Base-by-base conservation (phyloP, 2,113 vertebrate species). In the Chiloscyllium plagiosum region DNA sequence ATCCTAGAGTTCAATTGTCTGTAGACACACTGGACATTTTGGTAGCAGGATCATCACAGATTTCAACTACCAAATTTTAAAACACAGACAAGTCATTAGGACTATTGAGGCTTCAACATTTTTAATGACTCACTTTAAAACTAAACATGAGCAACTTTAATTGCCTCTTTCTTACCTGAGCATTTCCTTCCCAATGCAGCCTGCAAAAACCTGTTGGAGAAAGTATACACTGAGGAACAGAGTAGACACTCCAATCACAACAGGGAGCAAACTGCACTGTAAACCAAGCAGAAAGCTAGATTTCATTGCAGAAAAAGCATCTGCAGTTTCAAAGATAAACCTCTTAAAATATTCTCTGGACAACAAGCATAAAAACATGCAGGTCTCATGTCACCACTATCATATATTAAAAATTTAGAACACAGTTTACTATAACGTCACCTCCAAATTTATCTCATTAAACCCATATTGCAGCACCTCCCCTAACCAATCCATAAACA, bases 41-140 rank as follows among this genome's bases (percentile, higher is more conserved):
- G 5, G 7, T 37, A 93, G 4, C 33, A 93, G 56, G 61, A 6
- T 61, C 89, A 93, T 42, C 33, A 83, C 80, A 5, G 42, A 93
- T 33, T n/a, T 22, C 61, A 68, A 61, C 89, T 93, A 68, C 89
- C 89, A 93, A 93, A 93, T 37, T 93, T 93, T 68, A n/a, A 20
- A 8, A 66, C 22, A 66, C 17, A 93, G 66, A 93, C 61, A 66
- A 93, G 33, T 93, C 29, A 93, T 37, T 65, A 69, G 96, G 96
- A 96, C 33, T 96, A 97, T 96, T 72, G 69, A 96, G 61, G 33
- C 61, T n/a, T 29, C 20, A 65, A 66, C 61, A 85, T 95, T 78
- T 72, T 65, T 33, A n/a, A n/a, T 22, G 61, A 47, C 95, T 80
- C 42, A 72, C 37, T 78, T 80, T 29, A 65, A 80, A 78, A 37